Conservation (phyloP, 2,888 invertebrate species). For the Mythimna ferrago region DNA sequence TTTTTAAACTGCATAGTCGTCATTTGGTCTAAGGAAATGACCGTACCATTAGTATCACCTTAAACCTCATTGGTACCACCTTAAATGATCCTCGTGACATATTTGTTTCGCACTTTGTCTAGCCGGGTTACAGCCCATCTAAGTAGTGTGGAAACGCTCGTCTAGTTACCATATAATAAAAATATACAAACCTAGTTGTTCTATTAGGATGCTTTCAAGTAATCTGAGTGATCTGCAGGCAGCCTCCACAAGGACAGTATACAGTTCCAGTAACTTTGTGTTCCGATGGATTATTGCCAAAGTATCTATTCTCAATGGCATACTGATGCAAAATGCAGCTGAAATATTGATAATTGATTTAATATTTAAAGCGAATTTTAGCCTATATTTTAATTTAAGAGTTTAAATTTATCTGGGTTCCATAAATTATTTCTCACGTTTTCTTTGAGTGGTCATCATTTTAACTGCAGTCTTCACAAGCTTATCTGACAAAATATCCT, state of each 20-base stretch:
- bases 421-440: constrained; percentile 87
- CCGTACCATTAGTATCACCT: too few relatives aligned
- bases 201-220: constrained; percentile 91
- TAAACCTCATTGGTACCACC: too few relatives aligned
- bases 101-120: too few relatives aligned
- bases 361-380: neutral
- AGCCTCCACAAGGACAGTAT: constrained; percentile 94
- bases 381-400: too few relatives aligned
- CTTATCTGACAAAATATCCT: constrained; percentile 89
- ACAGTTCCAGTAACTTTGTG: constrained; percentile 92
- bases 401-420: too few relatives aligned
- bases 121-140: too few relatives aligned
- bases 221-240: constrained; percentile 93
- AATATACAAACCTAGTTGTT: constrained; percentile 87
- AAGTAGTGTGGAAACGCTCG: too few relatives aligned
- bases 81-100: too few relatives aligned
- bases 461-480: constrained; percentile 89
- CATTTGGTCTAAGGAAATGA: too few relatives aligned
- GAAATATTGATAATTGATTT: constrained; percentile 57
- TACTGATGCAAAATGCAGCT: constrained; percentile 89
- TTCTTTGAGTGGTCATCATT: constrained; percentile 91
- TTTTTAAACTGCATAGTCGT: too few relatives aligned
- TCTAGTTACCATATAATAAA: neutral
- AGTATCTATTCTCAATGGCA: constrained; percentile 93
- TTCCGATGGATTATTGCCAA: constrained; percentile 93